Evolutionary conservation across 2,888 invertebrate genomes (phyloP).

Genomic region (Zaprionus lineosus): DNA sequence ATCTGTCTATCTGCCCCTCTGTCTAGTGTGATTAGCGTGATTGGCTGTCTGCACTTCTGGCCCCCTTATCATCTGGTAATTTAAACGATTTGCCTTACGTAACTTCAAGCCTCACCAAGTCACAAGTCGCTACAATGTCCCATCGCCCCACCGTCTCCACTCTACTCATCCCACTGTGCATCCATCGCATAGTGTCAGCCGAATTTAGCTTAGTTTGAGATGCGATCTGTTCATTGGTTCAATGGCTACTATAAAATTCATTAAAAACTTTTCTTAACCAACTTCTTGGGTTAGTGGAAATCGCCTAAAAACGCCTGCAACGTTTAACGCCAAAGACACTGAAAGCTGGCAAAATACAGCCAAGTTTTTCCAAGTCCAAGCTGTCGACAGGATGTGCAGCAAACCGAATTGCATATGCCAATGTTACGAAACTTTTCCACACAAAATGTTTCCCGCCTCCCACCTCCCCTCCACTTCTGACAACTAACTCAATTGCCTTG

Average conservation of each 20-base stretch:
- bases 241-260: slow-evolving; percentile 74
- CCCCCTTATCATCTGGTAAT: slow-evolving; percentile 49
- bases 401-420: slow-evolving; percentile 78
- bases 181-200: slow-evolving; percentile 11
- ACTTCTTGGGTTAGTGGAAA: slow-evolving; percentile 26
- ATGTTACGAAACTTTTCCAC: slow-evolving; percentile 65
- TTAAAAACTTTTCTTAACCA: slow-evolving; percentile 63
- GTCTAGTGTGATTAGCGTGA: slow-evolving; percentile 61
- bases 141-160: no score
- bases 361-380: slow-evolving; percentile 67
- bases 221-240: slow-evolving; percentile 42
- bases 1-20: slow-evolving; percentile 15
- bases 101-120: slow-evolving; percentile 45
- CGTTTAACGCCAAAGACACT: slow-evolving; percentile 64
- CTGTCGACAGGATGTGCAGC: slow-evolving; percentile 77
- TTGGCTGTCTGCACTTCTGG: slow-evolving; percentile 51
- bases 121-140: no score
- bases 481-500: slow-evolving; percentile 24
- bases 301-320: slow-evolving; percentile 53
- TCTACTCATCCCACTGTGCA: no score
- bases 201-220: slow-evolving; percentile 6
- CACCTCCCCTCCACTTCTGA: slow-evolving; percentile 41
- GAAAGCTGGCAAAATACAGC: slow-evolving; percentile 47
- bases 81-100: slow-evolving; percentile 36
- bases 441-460: slow-evolving; percentile 15